Base-by-base conservation (phyloP, 2,113 vertebrate genomes). In the Dolichallabes microphthalmus region DNA sequence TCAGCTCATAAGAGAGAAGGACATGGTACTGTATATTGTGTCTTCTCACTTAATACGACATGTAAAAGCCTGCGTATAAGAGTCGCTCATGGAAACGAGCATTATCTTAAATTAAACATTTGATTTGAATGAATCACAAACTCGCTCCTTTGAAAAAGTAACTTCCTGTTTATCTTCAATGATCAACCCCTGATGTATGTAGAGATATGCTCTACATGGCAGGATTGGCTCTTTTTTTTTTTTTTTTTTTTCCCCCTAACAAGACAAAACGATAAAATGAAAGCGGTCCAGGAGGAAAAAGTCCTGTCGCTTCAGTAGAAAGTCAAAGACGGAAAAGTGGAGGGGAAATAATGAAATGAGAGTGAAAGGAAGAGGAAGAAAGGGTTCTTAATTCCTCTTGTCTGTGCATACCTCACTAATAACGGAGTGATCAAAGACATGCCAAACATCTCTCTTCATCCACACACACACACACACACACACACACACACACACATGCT, bases 371-470 rank as follows among this genome's bases (percentile, higher is more conserved):
- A 71, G 68, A 88, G 55, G 66, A 84, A 78, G 66, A 81, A 84
- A 61, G 73, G 73, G 52, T 74, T 77, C 50, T 61, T 85, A 89
- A 89, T 88, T 88, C 89, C 83, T 89, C 85, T 82, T 87, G 87
- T 83, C 88, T 80, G 45, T 87, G 86, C 89, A 91, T 87, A 89
- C 89, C 86, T 87, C 89, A 82, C 84, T 90, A 91, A 90, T 91
- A 88, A 89, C 86, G 61, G 75, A 83, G 88, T 88, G 89, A 90
- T 91, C 90, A 91, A 89, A 90, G 90, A 88, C 86, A 82, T 69
- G 71, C 86, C 82, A 57, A 83, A 75, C 82, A 87, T 82, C 68
- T 79, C 61, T 53, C 45, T 61, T 4, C 17, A 2, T 66, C 60
- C 45, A 12, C 32, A 77, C 71, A 83, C 55, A 60, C 74, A 63